Evolutionary conservation across 2,888 invertebrate species (phyloP).

Genomic region (Notodonta ziczac): DNA sequence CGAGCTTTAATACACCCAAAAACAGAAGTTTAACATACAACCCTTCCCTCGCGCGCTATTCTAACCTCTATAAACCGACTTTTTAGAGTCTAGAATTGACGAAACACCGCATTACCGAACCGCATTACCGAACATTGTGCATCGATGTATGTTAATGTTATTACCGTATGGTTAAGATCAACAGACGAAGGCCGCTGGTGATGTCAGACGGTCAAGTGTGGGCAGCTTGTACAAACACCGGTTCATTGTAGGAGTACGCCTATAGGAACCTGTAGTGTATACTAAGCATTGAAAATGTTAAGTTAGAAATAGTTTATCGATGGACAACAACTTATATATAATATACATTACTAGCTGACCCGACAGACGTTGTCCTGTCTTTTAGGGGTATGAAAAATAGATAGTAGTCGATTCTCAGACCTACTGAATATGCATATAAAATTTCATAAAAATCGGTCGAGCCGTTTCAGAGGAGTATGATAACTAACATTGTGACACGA

Average conservation of each 20-base stretch:
- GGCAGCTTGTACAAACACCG: constrained; percentile 33
- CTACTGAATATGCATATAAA: no score
- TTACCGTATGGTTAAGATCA: constrained; percentile 32
- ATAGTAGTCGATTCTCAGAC: no score
- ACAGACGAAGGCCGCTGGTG: constrained; percentile 38
- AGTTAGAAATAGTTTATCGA: background rate
- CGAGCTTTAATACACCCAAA: background rate
- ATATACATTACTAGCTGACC: no score
- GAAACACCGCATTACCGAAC: background rate
- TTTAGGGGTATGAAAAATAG: no score
- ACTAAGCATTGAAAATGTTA: constrained; percentile 1
- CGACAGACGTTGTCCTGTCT: no score
- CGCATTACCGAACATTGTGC: constrained; percentile 19
- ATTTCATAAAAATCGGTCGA: no score
- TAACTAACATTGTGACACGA: no score
- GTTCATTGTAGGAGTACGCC: constrained; percentile 14
- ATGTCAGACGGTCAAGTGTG: constrained; percentile 42
- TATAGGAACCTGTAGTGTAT: constrained; percentile 2
- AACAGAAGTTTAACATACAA: background rate
- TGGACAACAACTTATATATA: background rate
- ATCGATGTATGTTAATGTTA: constrained; percentile 24
- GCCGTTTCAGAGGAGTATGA: no score
- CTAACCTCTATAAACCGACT: background rate
- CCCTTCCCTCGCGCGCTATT: background rate
- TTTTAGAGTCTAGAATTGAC: background rate